A percentile compares a stretch with the other conserved stretches of the same genome.
Evolutionary conservation across 2,888 invertebrate species (phyloP).

Genomic region (Hipparchia semele): DNA sequence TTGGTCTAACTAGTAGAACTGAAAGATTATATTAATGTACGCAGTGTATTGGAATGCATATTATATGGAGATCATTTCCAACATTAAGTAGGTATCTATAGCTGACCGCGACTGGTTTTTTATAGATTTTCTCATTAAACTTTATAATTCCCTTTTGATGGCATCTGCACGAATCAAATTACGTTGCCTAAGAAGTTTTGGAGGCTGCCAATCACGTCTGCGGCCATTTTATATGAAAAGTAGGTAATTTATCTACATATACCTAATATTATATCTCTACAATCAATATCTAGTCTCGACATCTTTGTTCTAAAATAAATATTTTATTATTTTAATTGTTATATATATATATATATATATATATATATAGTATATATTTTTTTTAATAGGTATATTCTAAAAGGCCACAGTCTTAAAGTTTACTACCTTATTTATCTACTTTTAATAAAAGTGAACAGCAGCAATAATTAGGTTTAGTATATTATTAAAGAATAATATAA

Average conservation of each 20-base stretch:
- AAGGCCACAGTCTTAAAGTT: too few relatives aligned
- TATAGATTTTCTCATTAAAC: conserved; percentile 7
- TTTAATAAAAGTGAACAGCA: too few relatives aligned
- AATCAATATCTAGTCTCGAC: neutral
- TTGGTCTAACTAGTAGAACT: too few relatives aligned
- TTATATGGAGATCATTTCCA: neutral
- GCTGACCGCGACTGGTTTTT: neutral
- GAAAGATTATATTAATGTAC: neutral
- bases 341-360: too few relatives aligned
- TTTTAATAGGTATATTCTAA: neutral
- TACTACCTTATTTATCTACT: too few relatives aligned
- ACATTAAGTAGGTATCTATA: neutral
- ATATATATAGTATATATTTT: too few relatives aligned
- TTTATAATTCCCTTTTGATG: conserved; percentile 1
- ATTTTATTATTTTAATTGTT: neutral
- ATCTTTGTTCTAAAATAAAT: too few relatives aligned
- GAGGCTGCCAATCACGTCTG: neutral
- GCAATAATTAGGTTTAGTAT: too few relatives aligned
- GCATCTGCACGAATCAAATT: neutral
- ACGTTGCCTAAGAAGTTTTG: neutral
- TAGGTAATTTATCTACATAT: neutral
- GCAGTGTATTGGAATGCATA: neutral
- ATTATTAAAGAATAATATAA: too few relatives aligned
- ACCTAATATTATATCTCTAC: neutral
- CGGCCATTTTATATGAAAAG: neutral